Evolutionary conservation across 2,797 vertebrate species (phyloP).

Genomic region (Oceanodroma leucorhoa): DNA sequence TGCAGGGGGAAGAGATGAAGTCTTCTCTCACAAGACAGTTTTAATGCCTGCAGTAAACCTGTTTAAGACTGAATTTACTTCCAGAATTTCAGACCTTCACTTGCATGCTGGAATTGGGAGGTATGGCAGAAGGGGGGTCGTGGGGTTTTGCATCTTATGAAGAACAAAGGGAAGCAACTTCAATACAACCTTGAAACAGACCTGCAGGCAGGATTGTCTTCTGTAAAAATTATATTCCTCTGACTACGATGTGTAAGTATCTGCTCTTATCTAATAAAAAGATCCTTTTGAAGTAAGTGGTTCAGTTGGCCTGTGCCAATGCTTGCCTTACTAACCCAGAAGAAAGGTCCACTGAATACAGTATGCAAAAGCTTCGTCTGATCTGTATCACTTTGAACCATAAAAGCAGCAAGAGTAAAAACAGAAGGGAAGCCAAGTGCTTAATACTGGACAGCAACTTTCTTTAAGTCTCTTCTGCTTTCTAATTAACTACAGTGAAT

Average conservation of each 20-base stretch:
- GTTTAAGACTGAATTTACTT: neutral
- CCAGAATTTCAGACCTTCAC: neutral
- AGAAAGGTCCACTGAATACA: neutral
- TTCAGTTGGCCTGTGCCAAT: neutral
- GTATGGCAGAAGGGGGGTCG: neutral
- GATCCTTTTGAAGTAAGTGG: conserved; percentile 26
- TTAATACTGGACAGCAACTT: conserved; percentile 22
- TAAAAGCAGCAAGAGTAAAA: conserved; percentile 1
- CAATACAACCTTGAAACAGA: neutral
- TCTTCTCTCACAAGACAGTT: neutral
- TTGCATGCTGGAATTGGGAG: neutral
- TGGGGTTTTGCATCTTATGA: neutral
- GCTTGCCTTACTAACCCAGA: neutral
- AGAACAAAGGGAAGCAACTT: conserved; percentile 41
- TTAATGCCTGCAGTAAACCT: neutral
- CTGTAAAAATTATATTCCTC: neutral
- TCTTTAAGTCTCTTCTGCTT: neutral
- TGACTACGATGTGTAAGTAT: neutral
- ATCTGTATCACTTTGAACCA: conserved; percentile 10
- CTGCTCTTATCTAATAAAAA: conserved; percentile 31
- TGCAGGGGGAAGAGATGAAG: neutral
- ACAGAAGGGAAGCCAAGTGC: conserved; percentile 5
- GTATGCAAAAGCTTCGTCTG: neutral
- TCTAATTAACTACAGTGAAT: neutral
- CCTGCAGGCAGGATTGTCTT: neutral